phyloP scores from a whole-genome alignment of 2,113 vertebrate species.

The Strigops habroptila region DNA sequence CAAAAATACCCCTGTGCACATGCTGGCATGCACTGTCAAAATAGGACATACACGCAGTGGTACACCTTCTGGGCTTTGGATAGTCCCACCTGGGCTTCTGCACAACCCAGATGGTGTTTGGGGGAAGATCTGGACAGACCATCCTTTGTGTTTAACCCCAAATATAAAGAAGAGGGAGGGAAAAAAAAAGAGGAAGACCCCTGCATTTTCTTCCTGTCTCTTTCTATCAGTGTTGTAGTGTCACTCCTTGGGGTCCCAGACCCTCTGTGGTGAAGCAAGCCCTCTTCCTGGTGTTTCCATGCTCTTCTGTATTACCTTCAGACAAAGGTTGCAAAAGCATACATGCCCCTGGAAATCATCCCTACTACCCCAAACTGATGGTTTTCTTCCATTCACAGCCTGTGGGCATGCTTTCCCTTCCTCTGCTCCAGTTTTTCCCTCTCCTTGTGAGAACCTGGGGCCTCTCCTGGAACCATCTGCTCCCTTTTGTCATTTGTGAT shows the following conservation, averaged over 20 bases:
- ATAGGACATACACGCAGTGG: accelerated
- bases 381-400: neutral
- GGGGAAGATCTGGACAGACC: neutral
- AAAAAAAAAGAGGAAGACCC: neutral
- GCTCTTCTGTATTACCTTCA: neutral
- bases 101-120: neutral
- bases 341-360: neutral
- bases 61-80: neutral
- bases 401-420: constrained; percentile 2
- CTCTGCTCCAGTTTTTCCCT: constrained; percentile 18
- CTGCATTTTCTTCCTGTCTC: neutral
- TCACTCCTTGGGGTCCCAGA: neutral
- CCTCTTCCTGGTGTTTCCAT: neutral
- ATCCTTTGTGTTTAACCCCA: neutral
- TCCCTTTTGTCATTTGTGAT: constrained; percentile 47
- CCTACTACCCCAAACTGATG: neutral
- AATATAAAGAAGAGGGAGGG: neutral
- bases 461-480: constrained; percentile 47
- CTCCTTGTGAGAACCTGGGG: neutral
- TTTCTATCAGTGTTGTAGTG: neutral
- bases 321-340: neutral
- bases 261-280: neutral
- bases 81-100: neutral
- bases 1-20: neutral
- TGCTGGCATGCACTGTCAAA: neutral